phyloP scores from a whole-genome alignment of 1,140 invertebrate species.

The Drosophila truncata region DNA sequence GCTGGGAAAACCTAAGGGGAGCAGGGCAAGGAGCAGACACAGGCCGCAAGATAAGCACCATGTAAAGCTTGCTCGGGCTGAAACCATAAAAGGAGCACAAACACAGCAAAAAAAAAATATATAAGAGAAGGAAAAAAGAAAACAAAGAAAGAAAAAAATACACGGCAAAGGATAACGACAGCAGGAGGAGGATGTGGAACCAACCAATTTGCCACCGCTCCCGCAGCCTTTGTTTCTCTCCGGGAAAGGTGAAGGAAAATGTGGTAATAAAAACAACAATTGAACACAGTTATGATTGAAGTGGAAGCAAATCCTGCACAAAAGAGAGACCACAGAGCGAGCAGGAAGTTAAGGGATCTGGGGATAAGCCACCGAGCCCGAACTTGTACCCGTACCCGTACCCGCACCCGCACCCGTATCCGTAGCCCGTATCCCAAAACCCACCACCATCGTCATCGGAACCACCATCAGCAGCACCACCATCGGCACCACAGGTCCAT shows the following conservation, averaged over 20 bases:
- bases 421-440: neutral
- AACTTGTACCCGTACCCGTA: conserved; percentile 10
- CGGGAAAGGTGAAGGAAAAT: conserved; percentile 76
- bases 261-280: conserved; percentile 83
- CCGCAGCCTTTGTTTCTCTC: conserved; percentile 35
- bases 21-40: conserved; percentile 17
- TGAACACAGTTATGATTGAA: conserved; percentile 83
- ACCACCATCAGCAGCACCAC: conserved; percentile 38
- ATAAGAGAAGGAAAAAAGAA: neutral
- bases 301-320: conserved; percentile 66
- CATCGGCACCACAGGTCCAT: conserved; percentile 48
- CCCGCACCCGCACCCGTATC: neutral
- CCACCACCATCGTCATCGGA: conserved; percentile 14
- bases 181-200: conserved; percentile 30
- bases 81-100: conserved; percentile 57
- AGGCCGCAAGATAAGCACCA: conserved; percentile 64
- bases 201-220: conserved; percentile 66
- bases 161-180: conserved; percentile 41
- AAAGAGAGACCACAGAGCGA: conserved; percentile 14
- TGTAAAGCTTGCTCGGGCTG: conserved; percentile 64
- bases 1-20: conserved; percentile 22
- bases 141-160: conserved; percentile 15
- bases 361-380: conserved; percentile 31
- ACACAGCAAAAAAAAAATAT: conserved; percentile 17
- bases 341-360: conserved; percentile 38